phyloP scores from a whole-genome alignment of 2,888 invertebrate genomes.

The Erebia aethiops region DNA sequence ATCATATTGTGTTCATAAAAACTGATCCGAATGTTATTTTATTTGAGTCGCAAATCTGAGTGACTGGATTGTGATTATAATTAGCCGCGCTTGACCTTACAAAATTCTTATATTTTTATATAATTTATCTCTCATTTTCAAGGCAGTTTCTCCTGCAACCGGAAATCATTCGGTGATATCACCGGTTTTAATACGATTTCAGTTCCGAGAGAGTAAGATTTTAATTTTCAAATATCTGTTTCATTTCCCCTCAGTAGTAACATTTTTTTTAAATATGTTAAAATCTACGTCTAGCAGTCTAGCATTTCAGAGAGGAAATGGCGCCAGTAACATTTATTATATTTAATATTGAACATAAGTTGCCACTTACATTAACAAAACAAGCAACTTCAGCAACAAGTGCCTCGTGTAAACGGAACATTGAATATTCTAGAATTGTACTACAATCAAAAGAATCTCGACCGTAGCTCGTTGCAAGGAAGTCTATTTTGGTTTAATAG shows the following conservation, averaged over 20 bases:
- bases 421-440: constrained; percentile 14
- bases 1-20: background rate
- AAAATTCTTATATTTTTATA: background rate
- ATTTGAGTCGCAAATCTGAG: constrained; percentile 7
- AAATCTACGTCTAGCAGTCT: too few species aligned
- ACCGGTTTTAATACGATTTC: constrained; percentile 5
- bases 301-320: too few species aligned
- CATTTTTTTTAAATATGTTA: background rate
- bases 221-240: background rate
- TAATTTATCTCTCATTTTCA: constrained; percentile 1
- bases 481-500: background rate
- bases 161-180: constrained; percentile 27
- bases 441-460: background rate
- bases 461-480: background rate
- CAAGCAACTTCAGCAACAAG: background rate
- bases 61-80: constrained; percentile 14
- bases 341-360: too few species aligned
- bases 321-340: too few species aligned
- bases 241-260: background rate
- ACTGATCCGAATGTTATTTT: background rate
- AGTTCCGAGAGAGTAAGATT: background rate
- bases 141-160: constrained; percentile 12
- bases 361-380: background rate
- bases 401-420: background rate
- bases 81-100: constrained; percentile 9